A percentile compares a stretch with the other conserved stretches of the same genome.
These are phyloP conservation scores for Gryon sp. DNA, from an alignment of 1,140 invertebrate genomes.

Conservation along the genomic window DNA sequence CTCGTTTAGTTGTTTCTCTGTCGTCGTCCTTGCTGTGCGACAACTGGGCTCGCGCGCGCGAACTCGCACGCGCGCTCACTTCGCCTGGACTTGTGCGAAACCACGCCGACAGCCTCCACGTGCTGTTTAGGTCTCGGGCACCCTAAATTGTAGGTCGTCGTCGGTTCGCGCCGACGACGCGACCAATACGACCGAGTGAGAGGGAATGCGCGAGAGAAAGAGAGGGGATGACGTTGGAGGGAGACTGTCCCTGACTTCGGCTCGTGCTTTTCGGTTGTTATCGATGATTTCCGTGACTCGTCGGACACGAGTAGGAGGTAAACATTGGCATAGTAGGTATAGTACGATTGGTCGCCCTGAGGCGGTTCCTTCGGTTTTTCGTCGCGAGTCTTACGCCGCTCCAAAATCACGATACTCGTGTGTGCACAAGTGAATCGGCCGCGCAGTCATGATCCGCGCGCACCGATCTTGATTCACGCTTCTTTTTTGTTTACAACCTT, in stretches of 20 bases:
- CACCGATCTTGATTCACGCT: slow-evolving; percentile 10
- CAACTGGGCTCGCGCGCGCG: too few relatives aligned
- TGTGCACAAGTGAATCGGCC: slow-evolving; percentile 62
- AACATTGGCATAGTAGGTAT: slow-evolving; percentile 77
- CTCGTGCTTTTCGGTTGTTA: slow-evolving; percentile 63
- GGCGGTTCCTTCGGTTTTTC: slow-evolving; percentile 75
- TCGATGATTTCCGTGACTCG: slow-evolving; percentile 67
- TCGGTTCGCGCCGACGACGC: too few relatives aligned
- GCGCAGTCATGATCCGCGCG: slow-evolving; percentile 43
- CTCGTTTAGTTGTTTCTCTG: slow-evolving; percentile 18
- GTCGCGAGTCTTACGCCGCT: slow-evolving; percentile 57
- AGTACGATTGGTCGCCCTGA: slow-evolving; percentile 76
- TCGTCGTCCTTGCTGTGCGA: slow-evolving; percentile 59
- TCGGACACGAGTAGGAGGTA: slow-evolving; percentile 75
- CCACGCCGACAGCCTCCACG: slow-evolving; percentile 75
- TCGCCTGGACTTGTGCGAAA: slow-evolving; percentile 67
- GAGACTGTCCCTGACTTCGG: slow-evolving; percentile 59
- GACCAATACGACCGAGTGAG: too few relatives aligned
- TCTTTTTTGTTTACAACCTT: neutral
- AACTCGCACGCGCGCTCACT: slow-evolving; percentile 67
- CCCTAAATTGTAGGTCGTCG: slow-evolving; percentile 77
- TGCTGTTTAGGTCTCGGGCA: slow-evolving; percentile 72
- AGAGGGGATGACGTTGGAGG: slow-evolving; percentile 54
- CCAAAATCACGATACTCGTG: slow-evolving; percentile 54
- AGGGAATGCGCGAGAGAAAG: too few relatives aligned